Base-by-base conservation (phyloP, 2,888 invertebrate species). In the Linnaemya vulpina region DNA sequence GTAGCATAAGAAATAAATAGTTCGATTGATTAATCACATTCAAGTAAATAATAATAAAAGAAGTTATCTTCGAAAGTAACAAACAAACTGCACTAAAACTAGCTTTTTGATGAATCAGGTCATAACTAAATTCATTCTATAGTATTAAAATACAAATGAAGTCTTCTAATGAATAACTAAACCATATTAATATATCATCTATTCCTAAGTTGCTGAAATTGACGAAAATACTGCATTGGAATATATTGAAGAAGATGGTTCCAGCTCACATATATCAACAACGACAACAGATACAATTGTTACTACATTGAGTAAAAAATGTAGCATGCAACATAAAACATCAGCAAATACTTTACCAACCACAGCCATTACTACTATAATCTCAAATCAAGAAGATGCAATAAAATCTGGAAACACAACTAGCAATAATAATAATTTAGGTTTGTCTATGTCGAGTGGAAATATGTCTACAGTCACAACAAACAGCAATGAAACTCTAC, bases 171-270 rank as follows among this genome's bases (percentile, higher is more conserved):
- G n/a, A n/a, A n/a, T n/a, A n/a, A n/a, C n/a, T n/a, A n/a, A n/a
- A n/a, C n/a, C n/a, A n/a, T n/a, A n/a, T n/a, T n/a, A n/a, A n/a
- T n/a, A n/a, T 30, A 30, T 5, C 2, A 13, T 58, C 9, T 60
- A 43, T 13, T 51, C 35, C 38, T 49, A 60, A 87, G 87, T 86
- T 78, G 87, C 89, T 53, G 90, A 90, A 58, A 87, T 89, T 76
- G 90, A 90, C 76, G 90, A 90, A 67, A 89, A 89, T 78, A 89
- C 89, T 49, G 88, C 90, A 60, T 89, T 90, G 30, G 90, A 90
- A 84, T 90, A 89, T 82, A 89, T 90, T 8, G 90, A 90, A 84
- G 89, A 90, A 35, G 89, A 89, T 30, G 68, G 73, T 11, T 46
- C 15, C n/a, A 73, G 58, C 35, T 38, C 73, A 20, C 75, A 74